Conservation (phyloP, 2,113 vertebrate species). For the Ammospiza nelsoni region DNA sequence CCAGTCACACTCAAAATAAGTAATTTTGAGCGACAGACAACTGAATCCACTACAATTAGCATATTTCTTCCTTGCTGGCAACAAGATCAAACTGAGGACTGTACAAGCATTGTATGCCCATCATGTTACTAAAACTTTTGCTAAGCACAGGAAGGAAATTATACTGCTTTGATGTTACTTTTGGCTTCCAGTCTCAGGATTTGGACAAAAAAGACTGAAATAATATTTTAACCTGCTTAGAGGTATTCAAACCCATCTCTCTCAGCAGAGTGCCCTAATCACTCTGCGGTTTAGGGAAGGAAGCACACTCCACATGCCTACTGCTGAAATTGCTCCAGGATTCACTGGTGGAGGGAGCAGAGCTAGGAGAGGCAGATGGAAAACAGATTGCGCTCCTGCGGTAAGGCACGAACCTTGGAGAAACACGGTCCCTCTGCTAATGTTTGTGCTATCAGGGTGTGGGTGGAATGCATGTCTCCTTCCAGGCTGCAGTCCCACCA, state of each 20-base stretch:
- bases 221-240: conserved; percentile 50
- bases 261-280: conserved; percentile 7
- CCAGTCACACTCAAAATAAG: not conserved
- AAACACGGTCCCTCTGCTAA: conserved; percentile 40
- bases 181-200: not conserved
- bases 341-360: not conserved
- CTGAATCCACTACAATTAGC: not conserved
- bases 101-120: not conserved
- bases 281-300: conserved; percentile 7
- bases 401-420: conserved; percentile 33
- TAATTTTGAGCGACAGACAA: not conserved
- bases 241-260: not conserved
- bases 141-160: conserved; percentile 29
- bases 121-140: not conserved
- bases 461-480: conserved; percentile 30
- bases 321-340: conserved; percentile 36
- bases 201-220: conserved; percentile 19
- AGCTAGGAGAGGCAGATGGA: conserved; percentile 14
- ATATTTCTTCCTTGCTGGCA: not conserved
- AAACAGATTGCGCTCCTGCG: conserved; percentile 50
- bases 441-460: conserved; percentile 4
- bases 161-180: conserved; percentile 44
- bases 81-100: not conserved
- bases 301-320: conserved; percentile 34
- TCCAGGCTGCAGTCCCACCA: conserved; percentile 35